Conservation (phyloP, 2,797 vertebrate genomes). For the Neosilurus hyrtlii region DNA sequence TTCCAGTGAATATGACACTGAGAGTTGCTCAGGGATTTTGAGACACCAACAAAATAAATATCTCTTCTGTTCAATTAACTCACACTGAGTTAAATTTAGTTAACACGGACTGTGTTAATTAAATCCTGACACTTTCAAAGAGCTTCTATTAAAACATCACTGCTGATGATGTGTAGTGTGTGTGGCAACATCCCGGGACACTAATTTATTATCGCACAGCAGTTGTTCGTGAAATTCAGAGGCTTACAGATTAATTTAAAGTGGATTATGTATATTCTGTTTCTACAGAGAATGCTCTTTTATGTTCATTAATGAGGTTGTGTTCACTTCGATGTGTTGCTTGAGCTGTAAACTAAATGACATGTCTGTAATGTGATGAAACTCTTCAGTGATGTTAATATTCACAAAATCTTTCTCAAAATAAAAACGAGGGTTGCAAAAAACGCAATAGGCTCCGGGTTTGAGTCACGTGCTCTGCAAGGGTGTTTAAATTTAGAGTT, state of each 20-base stretch:
- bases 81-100: constrained; percentile 39
- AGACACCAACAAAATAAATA: constrained; percentile 35
- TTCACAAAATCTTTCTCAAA: no score
- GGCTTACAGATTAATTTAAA: constrained; percentile 38
- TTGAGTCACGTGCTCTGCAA: no score
- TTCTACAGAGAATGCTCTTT: constrained; percentile 14
- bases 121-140: constrained; percentile 33
- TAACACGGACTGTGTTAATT: constrained; percentile 35
- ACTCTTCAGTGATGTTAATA: no score
- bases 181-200: constrained; percentile 33
- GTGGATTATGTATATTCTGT: constrained; percentile 31
- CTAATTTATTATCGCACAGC: constrained; percentile 28
- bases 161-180: constrained; percentile 14
- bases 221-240: neutral
- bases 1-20: constrained; percentile 35
- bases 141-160: constrained; percentile 36
- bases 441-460: no score
- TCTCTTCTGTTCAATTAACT: constrained; percentile 38
- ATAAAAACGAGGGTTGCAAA: no score
- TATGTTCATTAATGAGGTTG: neutral
- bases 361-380: no score
- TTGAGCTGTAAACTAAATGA: no score
- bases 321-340: no score
- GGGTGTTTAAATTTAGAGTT: no score
- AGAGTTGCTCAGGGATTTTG: constrained; percentile 33